These are phyloP conservation scores for Tringa solitaria DNA, from an alignment of 2,113 vertebrate genomes.

Conservation along the genomic window DNA sequence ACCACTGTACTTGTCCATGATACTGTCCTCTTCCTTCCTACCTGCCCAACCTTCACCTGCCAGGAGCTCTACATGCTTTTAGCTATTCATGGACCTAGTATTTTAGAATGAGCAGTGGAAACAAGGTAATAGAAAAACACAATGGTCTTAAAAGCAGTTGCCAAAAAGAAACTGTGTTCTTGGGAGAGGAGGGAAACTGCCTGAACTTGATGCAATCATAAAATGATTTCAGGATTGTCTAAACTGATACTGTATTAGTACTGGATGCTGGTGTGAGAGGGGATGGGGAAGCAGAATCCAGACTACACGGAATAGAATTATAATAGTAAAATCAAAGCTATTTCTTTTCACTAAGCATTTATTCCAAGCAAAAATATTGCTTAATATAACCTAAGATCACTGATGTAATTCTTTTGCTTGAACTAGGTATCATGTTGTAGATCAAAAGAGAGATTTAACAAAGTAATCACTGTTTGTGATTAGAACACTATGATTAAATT, in stretches of 20 bases:
- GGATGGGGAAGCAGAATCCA: background rate
- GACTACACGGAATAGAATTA: background rate
- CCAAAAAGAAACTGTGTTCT: background rate
- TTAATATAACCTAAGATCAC: background rate
- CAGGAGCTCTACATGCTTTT: background rate
- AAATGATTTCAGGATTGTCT: background rate
- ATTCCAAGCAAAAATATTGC: background rate
- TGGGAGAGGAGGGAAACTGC: background rate
- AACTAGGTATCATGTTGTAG: background rate
- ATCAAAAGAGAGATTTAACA: conserved; percentile 10
- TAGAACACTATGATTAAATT: background rate
- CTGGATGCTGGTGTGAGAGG: background rate
- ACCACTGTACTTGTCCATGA: background rate
- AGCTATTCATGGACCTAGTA: background rate
- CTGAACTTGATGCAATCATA: background rate
- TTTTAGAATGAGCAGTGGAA: background rate
- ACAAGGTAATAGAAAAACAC: background rate
- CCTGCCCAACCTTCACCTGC: background rate
- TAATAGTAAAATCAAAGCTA: background rate
- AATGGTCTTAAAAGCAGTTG: background rate
- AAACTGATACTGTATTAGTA: background rate
- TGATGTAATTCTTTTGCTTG: background rate
- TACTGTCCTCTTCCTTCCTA: background rate
- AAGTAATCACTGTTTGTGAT: background rate
- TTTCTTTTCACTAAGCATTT: background rate